phyloP scores from a whole-genome alignment of 2,113 vertebrate genomes.

The Rhinichthys klamathensis region DNA sequence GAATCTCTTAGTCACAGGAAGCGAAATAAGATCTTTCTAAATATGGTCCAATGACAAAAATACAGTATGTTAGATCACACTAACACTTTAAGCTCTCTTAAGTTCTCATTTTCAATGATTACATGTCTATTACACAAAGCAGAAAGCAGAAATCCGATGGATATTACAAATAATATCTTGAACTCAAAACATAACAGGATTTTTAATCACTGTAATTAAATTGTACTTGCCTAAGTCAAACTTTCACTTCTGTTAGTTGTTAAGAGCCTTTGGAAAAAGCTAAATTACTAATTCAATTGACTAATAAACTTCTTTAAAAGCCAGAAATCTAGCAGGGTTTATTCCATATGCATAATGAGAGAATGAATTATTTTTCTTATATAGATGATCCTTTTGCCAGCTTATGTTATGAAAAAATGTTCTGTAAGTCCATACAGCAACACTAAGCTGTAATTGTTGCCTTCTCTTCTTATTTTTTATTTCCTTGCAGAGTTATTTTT shows the following conservation, averaged over 20 bases:
- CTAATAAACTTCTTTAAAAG: background rate
- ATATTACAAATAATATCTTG: background rate
- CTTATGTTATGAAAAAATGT: background rate
- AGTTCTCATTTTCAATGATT: background rate
- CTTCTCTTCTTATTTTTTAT: constrained; percentile 1
- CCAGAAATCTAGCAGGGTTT: background rate
- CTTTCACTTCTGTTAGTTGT: background rate
- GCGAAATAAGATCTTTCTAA: background rate
- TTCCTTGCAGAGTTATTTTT: constrained; percentile 11
- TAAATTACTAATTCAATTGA: background rate
- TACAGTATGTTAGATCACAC: background rate
- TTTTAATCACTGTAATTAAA: background rate
- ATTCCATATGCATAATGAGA: background rate
- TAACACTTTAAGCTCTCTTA: no score
- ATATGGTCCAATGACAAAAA: background rate
- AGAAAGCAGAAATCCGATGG: background rate
- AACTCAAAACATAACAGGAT: background rate
- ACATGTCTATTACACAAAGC: no score
- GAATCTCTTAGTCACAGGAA: background rate
- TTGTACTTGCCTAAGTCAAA: background rate
- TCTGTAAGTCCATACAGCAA: background rate
- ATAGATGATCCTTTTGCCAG: background rate
- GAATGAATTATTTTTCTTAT: background rate
- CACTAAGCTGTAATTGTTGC: background rate
- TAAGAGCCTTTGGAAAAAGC: background rate